Evolutionary conservation across 2,113 vertebrate genomes (phyloP), one percentile per base, ranked within the genome.

Genomic region (Orycteropus afer): DNA sequence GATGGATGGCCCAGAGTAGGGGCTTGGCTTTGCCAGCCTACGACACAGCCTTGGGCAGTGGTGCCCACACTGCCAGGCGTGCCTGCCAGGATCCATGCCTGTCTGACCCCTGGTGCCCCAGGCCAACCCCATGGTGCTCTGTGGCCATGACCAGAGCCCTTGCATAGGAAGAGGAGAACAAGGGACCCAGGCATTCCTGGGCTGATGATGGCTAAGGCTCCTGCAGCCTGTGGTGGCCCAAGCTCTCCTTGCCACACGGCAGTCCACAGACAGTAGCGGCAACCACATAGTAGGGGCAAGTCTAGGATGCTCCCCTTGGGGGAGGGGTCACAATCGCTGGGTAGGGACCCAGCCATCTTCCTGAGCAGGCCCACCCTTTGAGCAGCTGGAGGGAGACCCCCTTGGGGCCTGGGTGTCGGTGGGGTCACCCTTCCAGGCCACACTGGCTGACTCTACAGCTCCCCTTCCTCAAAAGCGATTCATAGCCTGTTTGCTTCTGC

Each of bases 131-230:
- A n/a, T 7, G 34, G 37, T 45, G 55, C 22, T 2, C 13, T 0
- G 1, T 3, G 13, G 40, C 61, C 23, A 11, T 17, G 27, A 23
- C 12, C 5, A 37, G 47, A 40, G 27, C 40, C 76, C 69, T 67
- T 10, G 18, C 18, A 22, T 57, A 22, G 22, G 22, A 61, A 14
- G 23, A 13, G 61, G 34, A 29, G 14, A 7, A 20, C 3, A n/a
- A 1, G 8, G 49, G 18, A 17, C 7, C 13, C 12, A 17, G 32
- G 5, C 25, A 20, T 4, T 7, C 49, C 1, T 0, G 69, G 34
- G 40, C 3, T 10, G 15, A 20, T 1, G 45, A 53, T 15, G n/a
- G 42, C 53, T 27, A 14, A 15, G 12, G 86, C 32, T 45, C 45
- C 63, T 8, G 47, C 23, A 17, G 29, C 42, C 8, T 77, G 51